Conservation (phyloP, 2,888 invertebrate genomes). For the Trilocha varians region DNA sequence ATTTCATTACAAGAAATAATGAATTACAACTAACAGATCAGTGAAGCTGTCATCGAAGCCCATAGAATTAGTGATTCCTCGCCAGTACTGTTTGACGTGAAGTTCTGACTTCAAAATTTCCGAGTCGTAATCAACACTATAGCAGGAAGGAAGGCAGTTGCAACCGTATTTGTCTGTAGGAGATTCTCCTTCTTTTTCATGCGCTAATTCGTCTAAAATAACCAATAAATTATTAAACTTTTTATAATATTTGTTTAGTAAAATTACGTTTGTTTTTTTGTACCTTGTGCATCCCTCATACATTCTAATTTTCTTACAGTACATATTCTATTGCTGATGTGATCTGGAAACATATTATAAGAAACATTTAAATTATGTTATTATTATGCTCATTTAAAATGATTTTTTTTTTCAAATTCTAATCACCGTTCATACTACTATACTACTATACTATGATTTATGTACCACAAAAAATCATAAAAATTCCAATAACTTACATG, state of each 20-base stretch:
- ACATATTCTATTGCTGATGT: background rate
- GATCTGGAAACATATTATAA: background rate
- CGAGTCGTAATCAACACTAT: constrained; percentile 1
- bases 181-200: background rate
- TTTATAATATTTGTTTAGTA: too few species aligned
- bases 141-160: background rate
- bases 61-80: background rate
- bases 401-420: too few species aligned
- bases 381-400: too few species aligned
- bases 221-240: too few species aligned
- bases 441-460: too few species aligned
- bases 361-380: too few species aligned
- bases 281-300: background rate
- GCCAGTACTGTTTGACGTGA: background rate
- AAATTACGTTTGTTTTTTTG: too few species aligned
- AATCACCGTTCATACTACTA: too few species aligned
- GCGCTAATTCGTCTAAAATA: background rate
- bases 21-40: background rate
- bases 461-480: too few species aligned
- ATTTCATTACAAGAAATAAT: too few species aligned
- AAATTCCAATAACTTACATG: too few species aligned
- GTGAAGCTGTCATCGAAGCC: background rate
- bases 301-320: background rate
- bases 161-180: background rate
- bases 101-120: background rate